Conservation (phyloP, 2,113 vertebrate species). For the Cyprinodon variegatus region DNA sequence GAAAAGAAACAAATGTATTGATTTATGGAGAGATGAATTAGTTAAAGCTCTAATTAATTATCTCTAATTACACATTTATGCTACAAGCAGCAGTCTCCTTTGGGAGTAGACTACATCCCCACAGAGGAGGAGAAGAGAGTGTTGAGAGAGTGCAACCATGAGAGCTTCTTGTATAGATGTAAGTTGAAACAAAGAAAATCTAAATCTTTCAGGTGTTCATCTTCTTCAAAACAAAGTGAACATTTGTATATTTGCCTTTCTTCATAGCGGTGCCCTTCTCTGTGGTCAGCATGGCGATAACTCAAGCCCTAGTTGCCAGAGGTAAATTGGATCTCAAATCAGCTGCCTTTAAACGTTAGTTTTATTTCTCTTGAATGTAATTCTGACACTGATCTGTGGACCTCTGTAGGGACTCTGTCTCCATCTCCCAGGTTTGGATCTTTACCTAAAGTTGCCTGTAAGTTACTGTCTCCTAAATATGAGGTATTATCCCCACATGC, state of each 20-base stretch:
- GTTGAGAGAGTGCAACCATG: constrained; percentile 86
- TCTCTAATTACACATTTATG: neutral
- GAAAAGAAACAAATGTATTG: neutral
- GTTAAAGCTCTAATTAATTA: neutral
- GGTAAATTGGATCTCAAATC: constrained; percentile 74
- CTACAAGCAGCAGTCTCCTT: constrained; percentile 60
- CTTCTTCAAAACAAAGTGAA: neutral
- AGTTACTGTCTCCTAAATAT: constrained; percentile 69
- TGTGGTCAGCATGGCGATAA: constrained; percentile 83
- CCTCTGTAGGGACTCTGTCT: constrained; percentile 81
- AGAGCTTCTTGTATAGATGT: constrained; percentile 93
- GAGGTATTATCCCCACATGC: neutral
- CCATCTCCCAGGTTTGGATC: constrained; percentile 85
- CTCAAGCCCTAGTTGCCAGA: constrained; percentile 86
- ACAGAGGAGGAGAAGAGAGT: constrained; percentile 88
- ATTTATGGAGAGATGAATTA: neutral
- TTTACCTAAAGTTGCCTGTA: constrained; percentile 87
- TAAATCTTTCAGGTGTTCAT: neutral
- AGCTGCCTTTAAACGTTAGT: neutral
- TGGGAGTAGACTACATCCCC: constrained; percentile 79
- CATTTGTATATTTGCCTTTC: neutral
- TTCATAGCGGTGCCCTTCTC: constrained; percentile 88
- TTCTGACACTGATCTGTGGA: constrained; percentile 13
- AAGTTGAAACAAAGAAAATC: constrained; percentile 60
- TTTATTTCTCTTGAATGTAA: neutral